Evolutionary conservation across 2,797 vertebrate species (phyloP).

Genomic region (Benthosema pterotum): DNA sequence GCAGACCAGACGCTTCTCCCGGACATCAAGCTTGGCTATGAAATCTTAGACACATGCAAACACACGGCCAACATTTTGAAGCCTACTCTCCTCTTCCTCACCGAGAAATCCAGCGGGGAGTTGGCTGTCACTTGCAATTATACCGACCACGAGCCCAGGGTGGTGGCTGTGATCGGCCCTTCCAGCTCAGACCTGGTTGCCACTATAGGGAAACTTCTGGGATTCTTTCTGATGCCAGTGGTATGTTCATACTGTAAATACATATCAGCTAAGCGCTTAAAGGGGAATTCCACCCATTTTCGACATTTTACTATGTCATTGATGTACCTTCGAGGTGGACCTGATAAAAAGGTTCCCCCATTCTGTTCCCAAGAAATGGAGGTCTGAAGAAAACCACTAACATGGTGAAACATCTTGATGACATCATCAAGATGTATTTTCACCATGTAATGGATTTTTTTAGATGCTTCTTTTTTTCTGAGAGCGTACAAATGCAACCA

Average conservation of each 20-base stretch:
- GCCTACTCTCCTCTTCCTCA: constrained; percentile 74
- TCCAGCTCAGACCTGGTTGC: constrained; percentile 78
- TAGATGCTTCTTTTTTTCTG: too few relatives aligned
- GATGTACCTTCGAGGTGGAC: too few relatives aligned
- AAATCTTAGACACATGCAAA: constrained; percentile 76
- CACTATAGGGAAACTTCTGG: constrained; percentile 83
- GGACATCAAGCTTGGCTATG: constrained; percentile 74
- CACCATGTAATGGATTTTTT: too few relatives aligned
- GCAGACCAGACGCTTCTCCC: constrained; percentile 68
- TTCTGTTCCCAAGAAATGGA: too few relatives aligned
- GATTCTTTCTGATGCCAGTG: constrained; percentile 91
- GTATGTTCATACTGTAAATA: constrained; percentile 60
- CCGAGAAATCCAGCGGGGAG: constrained; percentile 40
- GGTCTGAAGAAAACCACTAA: too few relatives aligned
- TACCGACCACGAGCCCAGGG: constrained; percentile 80
- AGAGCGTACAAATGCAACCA: too few relatives aligned
- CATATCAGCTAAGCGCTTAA: too few relatives aligned
- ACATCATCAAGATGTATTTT: too few relatives aligned
- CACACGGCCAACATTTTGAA: constrained; percentile 70
- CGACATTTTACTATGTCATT: too few relatives aligned
- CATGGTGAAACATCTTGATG: too few relatives aligned
- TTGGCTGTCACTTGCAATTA: constrained; percentile 82
- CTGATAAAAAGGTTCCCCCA: too few relatives aligned
- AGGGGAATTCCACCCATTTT: too few relatives aligned
- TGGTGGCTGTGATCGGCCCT: constrained; percentile 87